A percentile compares a stretch with the other conserved stretches of the same genome.
These are phyloP conservation scores for Megalurothrips usitatus DNA, from an alignment of 2,888 invertebrate species.

Conservation along the genomic window DNA sequence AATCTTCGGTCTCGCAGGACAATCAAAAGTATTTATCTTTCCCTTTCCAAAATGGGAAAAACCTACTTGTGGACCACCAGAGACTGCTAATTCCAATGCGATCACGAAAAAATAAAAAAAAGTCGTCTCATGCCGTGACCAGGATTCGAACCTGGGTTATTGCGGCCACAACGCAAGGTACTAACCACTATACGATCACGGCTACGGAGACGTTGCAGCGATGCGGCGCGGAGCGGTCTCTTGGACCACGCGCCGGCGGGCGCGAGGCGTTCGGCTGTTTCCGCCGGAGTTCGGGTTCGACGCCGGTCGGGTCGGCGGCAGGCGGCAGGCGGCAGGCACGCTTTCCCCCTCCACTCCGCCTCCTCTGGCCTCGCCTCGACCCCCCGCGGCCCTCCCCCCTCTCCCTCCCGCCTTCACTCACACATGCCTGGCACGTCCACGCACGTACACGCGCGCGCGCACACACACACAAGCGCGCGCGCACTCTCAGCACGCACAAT, in stretches of 20 bases:
- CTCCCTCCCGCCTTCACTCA: background rate
- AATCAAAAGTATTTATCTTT: no score
- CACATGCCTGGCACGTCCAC: background rate
- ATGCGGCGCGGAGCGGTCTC: background rate
- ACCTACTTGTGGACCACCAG: no score
- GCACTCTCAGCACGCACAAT: background rate
- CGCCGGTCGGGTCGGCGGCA: no score
- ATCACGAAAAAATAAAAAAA: conserved; percentile 1
- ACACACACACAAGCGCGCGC: background rate
- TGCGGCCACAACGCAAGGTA: conserved; percentile 73
- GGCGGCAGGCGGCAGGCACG: background rate
- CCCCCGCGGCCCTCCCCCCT: background rate
- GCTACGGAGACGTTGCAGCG: conserved; percentile 43
- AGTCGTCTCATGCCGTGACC: conserved; percentile 55
- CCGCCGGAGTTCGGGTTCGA: background rate
- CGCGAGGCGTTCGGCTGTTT: background rate
- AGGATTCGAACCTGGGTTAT: conserved; percentile 74
- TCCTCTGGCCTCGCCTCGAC: background rate
- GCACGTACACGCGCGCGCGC: background rate
- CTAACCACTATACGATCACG: conserved; percentile 72
- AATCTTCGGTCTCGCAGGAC: no score
- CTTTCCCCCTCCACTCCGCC: background rate
- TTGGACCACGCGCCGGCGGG: background rate
- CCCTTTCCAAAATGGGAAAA: no score
- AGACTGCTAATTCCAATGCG: no score